These are phyloP conservation scores for Ormyrus thymus DNA, from an alignment of 2,888 invertebrate genomes.

Conservation along the genomic window DNA sequence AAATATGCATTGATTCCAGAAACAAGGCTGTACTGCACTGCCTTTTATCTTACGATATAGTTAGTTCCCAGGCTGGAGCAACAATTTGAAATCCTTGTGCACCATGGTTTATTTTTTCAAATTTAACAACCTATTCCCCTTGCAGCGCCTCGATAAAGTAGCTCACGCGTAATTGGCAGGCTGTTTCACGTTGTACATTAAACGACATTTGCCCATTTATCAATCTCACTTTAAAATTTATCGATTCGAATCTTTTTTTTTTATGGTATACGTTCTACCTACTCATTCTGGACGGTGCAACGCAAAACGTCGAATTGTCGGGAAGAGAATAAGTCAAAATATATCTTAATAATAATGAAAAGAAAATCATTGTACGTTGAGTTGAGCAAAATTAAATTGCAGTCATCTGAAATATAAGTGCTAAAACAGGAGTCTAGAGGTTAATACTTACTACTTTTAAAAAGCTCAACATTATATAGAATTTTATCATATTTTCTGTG, in stretches of 20 bases:
- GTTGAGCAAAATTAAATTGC: constrained; percentile 27
- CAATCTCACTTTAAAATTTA: constrained; percentile 11
- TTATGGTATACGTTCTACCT: not conserved
- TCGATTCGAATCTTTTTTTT: not conserved
- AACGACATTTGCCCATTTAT: constrained; percentile 36
- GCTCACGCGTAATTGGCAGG: constrained; percentile 48
- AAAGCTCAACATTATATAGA: constrained; percentile 26
- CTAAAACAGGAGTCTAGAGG: constrained; percentile 42
- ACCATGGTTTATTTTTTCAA: constrained; percentile 26
- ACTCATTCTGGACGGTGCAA: not conserved
- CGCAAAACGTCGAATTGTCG: not conserved
- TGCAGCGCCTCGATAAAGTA: constrained; percentile 41
- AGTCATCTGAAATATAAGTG: not conserved
- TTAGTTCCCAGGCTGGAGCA: constrained; percentile 39
- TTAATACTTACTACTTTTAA: constrained; percentile 12
- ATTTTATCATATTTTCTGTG: not conserved
- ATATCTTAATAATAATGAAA: not conserved
- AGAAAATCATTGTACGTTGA: constrained; percentile 13
- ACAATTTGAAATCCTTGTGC: constrained; percentile 33
- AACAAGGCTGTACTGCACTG: constrained; percentile 32
- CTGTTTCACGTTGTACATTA: constrained; percentile 44
- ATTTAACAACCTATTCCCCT: constrained; percentile 9
- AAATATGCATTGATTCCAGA: constrained; percentile 27
- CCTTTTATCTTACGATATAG: constrained; percentile 19
- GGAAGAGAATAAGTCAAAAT: not conserved